Base-by-base conservation (phyloP, 2,888 invertebrate species). In the Drosophila robusta region DNA sequence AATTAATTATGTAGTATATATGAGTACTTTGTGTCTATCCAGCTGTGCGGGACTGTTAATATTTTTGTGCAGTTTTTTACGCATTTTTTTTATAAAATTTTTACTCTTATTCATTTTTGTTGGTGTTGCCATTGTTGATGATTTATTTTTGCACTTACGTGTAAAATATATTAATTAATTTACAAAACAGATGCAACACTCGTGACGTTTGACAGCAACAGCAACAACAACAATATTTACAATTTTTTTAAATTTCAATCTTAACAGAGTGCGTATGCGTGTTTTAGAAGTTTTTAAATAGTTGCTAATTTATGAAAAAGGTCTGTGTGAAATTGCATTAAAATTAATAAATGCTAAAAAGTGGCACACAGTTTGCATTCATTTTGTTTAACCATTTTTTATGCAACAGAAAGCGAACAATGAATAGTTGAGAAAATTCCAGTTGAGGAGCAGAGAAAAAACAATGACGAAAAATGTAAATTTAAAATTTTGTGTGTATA, bases 81-180 rank as follows among this genome's bases (percentile, higher is more conserved):
- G 36, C 18, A 8, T 32, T 55, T 60, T 34, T 41, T 55, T 34
- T 44, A 14, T 46, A 9, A 12, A 41, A 50, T 57, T 73, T 54
- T 26, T 50, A 1, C 12, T 6, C 16, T 36, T 29, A 29, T 29
- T 29, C 8, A 29, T 29, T 38, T 44, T 55, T 41, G 50, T 50
- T 39, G 26, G 8, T 45, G 32, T 34, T 61, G 66, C 46, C 51
- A 57, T 63, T 82, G 69, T 72, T 58, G 64, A 65, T 84, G 84
- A 84, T 87, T 87, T 87, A 83, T 83, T 79, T 83, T 61, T 68
- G 62, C 75, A 78, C 75, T 82, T 79, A 65, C 49, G 68, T 69
- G 60, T 75, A 70, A 70, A 75, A 77, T 77, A 68, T 75, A 71
- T 77, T 87, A 72, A 84, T 84, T 83, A 83, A 84, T 79, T 81